Conservation (phyloP, 2,113 vertebrate genomes). For the Oncorhynchus masou region DNA sequence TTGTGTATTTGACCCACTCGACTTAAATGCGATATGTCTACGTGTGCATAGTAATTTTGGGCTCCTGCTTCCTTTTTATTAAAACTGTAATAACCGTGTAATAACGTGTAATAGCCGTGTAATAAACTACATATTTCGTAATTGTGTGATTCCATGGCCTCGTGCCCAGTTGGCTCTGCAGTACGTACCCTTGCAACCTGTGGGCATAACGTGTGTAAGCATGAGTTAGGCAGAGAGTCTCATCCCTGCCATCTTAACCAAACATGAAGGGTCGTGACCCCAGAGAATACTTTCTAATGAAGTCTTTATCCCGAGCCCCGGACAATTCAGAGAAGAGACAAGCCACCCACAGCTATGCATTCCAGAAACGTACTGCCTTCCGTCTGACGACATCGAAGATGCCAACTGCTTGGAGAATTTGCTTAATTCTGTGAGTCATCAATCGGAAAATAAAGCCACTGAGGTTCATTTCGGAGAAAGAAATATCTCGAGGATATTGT, state of each 20-base stretch:
- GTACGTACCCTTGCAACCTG: too few relatives aligned
- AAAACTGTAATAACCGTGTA: too few relatives aligned
- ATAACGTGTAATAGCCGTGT: too few relatives aligned
- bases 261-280: slow-evolving; percentile 44
- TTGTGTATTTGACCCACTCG: too few relatives aligned
- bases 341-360: not conserved
- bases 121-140: too few relatives aligned
- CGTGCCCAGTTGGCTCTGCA: too few relatives aligned
- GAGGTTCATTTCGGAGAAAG: not conserved
- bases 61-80: too few relatives aligned
- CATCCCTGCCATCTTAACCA: slow-evolving; percentile 23
- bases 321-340: slow-evolving; percentile 21
- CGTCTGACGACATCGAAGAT: not conserved
- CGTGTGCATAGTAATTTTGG: too few relatives aligned
- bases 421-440: slow-evolving; percentile 11
- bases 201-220: not conserved
- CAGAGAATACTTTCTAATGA: slow-evolving; percentile 28
- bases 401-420: not conserved
- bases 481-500: not conserved
- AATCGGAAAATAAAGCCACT: not conserved
- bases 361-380: slow-evolving; percentile 10
- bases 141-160: not conserved
- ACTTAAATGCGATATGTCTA: too few relatives aligned
- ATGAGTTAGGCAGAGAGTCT: slow-evolving; percentile 5
- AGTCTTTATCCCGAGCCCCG: slow-evolving; percentile 14